Conservation (phyloP, 2,113 vertebrate genomes). For the Sclerurus mexicanus region DNA sequence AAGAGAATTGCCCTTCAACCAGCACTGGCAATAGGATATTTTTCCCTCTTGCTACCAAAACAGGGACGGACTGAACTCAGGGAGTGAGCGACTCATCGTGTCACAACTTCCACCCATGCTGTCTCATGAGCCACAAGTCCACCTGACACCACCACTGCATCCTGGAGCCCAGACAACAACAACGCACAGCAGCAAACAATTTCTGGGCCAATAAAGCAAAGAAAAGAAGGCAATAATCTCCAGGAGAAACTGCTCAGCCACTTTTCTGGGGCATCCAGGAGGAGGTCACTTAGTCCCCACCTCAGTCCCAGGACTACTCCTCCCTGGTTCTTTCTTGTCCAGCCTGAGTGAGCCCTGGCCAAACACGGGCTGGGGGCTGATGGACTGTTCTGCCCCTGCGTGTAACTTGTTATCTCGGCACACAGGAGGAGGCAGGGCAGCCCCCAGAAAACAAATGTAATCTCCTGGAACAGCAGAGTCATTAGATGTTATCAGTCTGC, state of each 20-base stretch:
- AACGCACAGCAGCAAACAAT: background rate
- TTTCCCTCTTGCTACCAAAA: background rate
- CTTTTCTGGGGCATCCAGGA: background rate
- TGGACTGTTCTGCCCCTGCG: background rate
- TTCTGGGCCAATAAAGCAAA: background rate
- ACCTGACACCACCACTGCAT: background rate
- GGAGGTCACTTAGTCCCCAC: background rate
- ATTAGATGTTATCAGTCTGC: background rate
- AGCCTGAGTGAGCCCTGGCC: rapidly evolving
- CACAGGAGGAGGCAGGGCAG: background rate
- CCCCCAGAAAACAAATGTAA: background rate
- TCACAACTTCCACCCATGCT: rapidly evolving
- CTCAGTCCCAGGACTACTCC: background rate
- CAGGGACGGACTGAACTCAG: background rate
- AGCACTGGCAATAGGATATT: background rate
- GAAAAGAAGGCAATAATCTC: background rate
- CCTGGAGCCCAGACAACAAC: background rate
- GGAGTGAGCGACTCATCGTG: background rate
- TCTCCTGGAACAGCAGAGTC: background rate
- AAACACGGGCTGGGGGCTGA: background rate
- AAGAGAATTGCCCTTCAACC: background rate
- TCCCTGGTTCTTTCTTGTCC: background rate
- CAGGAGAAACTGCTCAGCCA: background rate
- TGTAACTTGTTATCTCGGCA: background rate
- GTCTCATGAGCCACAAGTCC: background rate